Conservation (phyloP, 53 echinoderm and acorn worm species). For the Stichopus horrens region DNA sequence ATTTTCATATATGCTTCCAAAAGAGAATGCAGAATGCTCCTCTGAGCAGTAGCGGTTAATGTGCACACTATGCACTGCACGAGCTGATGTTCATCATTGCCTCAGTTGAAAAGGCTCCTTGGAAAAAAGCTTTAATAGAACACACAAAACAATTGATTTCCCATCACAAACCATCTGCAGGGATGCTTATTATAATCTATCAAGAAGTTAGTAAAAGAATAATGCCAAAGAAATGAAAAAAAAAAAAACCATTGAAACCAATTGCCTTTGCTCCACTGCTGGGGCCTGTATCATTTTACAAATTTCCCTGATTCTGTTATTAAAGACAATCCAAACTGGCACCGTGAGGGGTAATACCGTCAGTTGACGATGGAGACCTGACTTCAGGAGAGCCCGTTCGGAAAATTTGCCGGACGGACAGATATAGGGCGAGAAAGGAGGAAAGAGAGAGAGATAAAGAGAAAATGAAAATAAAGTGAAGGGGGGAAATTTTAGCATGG, state of each 20-base stretch:
- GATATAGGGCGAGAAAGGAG: background rate
- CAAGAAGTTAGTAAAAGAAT: too few species aligned
- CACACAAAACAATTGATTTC: background rate
- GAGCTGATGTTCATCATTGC: too few species aligned
- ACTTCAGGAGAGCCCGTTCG: background rate
- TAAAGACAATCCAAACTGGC: conserved; percentile 2
- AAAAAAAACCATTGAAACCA: background rate
- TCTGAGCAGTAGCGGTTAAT: too few species aligned
- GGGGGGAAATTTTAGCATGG: background rate
- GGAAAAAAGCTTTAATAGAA: too few species aligned
- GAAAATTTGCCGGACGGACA: background rate
- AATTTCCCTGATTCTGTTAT: background rate
- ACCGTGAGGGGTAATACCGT: background rate
- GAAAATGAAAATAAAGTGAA: background rate
- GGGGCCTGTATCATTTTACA: conserved; percentile 25
- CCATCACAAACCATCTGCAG: background rate
- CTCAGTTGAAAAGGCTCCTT: too few species aligned
- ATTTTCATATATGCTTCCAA: too few species aligned
- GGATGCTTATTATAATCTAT: background rate
- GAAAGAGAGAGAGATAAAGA: background rate
- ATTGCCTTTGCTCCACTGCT: background rate
- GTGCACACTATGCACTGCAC: too few species aligned
- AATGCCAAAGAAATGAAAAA: too few species aligned
- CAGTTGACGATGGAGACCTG: background rate
- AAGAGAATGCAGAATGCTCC: too few species aligned